phyloP scores from a whole-genome alignment of 2,113 vertebrate genomes.

The Pelecanus crispus region DNA sequence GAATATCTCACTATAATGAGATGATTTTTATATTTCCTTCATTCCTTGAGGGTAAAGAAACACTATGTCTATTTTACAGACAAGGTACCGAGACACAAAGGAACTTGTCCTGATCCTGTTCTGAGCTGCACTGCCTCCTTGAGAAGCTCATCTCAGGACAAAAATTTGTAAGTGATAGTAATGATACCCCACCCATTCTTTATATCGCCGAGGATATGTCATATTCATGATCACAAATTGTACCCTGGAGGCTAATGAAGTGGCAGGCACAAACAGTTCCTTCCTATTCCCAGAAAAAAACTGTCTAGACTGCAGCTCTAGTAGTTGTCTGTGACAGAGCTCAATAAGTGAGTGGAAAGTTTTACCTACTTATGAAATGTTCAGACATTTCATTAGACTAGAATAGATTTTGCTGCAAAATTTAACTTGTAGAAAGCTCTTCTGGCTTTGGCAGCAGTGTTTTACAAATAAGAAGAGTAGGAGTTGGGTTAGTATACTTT shows the following conservation, averaged over 20 bases:
- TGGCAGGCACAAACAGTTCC: background rate
- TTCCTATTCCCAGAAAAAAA: background rate
- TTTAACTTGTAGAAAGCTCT: background rate
- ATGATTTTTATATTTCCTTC: background rate
- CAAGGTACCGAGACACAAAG: background rate
- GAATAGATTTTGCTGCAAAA: background rate
- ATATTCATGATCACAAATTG: background rate
- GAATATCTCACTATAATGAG: background rate
- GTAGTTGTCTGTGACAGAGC: background rate
- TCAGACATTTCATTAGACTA: constrained; percentile 9
- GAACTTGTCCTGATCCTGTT: background rate
- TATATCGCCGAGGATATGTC: background rate
- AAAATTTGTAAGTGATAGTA: background rate
- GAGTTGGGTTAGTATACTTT: background rate
- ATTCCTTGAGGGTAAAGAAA: background rate
- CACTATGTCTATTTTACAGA: background rate
- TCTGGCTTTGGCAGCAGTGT: background rate
- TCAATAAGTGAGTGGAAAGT: background rate
- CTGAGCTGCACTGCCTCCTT: background rate
- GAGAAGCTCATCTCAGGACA: background rate
- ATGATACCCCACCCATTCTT: background rate
- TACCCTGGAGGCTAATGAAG: constrained; percentile 20
- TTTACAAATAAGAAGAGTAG: background rate
- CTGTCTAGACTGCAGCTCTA: constrained; percentile 14
- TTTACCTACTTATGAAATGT: background rate